phyloP scores from a whole-genome alignment of 1,140 invertebrate genomes.

The Cylas formicarius region DNA sequence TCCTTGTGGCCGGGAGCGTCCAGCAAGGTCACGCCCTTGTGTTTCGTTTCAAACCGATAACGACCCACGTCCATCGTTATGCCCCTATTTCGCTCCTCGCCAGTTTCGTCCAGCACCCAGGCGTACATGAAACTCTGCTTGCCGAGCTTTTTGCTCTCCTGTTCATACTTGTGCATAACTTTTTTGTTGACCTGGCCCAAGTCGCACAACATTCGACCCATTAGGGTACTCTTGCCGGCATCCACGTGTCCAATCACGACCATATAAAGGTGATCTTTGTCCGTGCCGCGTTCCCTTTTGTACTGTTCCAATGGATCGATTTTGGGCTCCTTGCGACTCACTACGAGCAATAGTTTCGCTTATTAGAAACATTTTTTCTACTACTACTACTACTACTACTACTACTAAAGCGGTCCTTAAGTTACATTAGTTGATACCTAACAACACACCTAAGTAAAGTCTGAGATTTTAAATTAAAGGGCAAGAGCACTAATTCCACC shows the following conservation, averaged over 20 bases:
- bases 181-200: conserved; percentile 86
- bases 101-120: conserved; percentile 98
- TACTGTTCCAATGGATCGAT: conserved; percentile 54
- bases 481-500: no score
- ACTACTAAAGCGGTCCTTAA: no score
- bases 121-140: conserved; percentile 98
- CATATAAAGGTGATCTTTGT: conserved; percentile 85
- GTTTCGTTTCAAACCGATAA: conserved; percentile 86
- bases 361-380: no score
- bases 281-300: conserved; percentile 61
- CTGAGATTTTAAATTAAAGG: no score
- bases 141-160: conserved; percentile 94
- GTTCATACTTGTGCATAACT: conserved; percentile 95
- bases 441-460: no score
- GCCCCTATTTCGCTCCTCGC: conserved; percentile 83
- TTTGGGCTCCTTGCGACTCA: conserved; percentile 47
- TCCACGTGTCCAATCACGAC: conserved; percentile 98
- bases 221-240: conserved; percentile 96
- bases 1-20: conserved; percentile 98
- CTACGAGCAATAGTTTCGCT: no score
- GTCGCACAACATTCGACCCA: conserved; percentile 89
- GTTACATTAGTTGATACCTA: no score
- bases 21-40: conserved; percentile 74
- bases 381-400: no score
- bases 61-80: conserved; percentile 96